A percentile compares a stretch with the other conserved stretches of the same genome.
Conservation (phyloP, 2,113 vertebrate species). For the Zosterops hypoxanthus region DNA sequence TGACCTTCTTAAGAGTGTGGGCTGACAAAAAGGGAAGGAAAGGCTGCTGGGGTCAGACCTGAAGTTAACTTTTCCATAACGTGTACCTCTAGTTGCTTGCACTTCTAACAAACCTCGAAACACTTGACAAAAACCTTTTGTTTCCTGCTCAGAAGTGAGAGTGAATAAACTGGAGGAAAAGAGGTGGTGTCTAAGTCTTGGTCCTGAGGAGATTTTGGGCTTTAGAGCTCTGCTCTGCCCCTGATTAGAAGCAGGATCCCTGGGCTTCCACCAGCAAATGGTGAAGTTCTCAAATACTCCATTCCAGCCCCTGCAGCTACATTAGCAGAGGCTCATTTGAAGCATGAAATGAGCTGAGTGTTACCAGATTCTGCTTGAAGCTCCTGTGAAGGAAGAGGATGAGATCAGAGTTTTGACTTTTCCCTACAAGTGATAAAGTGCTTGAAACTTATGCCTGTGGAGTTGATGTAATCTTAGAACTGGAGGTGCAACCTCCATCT, state of each 20-base stretch:
- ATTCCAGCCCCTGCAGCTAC: not conserved
- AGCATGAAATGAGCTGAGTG: not conserved
- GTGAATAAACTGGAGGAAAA: not conserved
- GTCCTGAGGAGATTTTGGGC: not conserved
- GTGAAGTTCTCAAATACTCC: not conserved
- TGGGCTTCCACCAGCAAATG: not conserved
- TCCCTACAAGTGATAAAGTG: not conserved
- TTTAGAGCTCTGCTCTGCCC: not conserved
- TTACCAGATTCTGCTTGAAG: not conserved
- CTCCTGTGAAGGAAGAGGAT: not conserved
- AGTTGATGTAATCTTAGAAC: rapidly evolving
- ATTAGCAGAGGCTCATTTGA: not conserved
- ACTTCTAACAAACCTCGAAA: not conserved
- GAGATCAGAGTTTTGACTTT: not conserved
- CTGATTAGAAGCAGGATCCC: not conserved
- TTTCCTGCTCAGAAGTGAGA: not conserved
- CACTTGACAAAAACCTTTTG: not conserved
- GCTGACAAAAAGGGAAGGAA: not conserved
- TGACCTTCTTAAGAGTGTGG: not conserved
- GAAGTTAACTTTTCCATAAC: not conserved
- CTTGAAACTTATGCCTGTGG: rapidly evolving
- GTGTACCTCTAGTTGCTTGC: not conserved
- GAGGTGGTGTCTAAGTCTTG: not conserved
- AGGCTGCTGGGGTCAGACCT: not conserved
- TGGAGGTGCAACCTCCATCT: not conserved